Evolutionary conservation across 2,888 invertebrate genomes (phyloP), one percentile per base, ranked within the genome.

Genomic region (Troides helena): DNA sequence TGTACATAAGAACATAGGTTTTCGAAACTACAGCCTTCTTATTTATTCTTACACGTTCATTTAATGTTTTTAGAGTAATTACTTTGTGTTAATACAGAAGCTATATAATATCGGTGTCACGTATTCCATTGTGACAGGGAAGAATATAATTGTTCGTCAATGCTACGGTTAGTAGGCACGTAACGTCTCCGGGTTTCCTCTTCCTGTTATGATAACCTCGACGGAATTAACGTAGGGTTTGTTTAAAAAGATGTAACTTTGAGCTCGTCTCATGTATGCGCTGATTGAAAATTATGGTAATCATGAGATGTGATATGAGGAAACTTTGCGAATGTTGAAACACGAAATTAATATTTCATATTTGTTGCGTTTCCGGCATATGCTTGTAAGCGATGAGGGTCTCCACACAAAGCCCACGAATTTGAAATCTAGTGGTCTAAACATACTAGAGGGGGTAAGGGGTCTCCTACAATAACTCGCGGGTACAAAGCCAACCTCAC

Each of bases 71-170:
- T 43, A 62, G 57, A 43, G 58, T 39, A 68, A 59, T 53, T 10
- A 53, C 39, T 39, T n/a, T 36, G 59, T n/a, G 39, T 39, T 18
- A 39, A 56, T 23, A 56, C 53, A 36, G 30, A 50, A 39, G 59
- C 56, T 18, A 53, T 64, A 63, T 46, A 50, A 23, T 23, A 7
- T 25, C 59, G 46, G 21, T 8, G 60, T 68, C 64, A 68, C 68
- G 64, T 68, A 68, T 23, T 64, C 60, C 39, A 64, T 64, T 64
- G 65, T 65, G 57, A 65, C 25, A 17, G 61, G 60, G 65, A 62
- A 58, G 57, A 69, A 69, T 69, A 69, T 53, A 62, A 62, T 62
- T 65, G 65, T 21, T 62, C 59, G 68, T 64, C 64, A 68, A 68
- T 64, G 64, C 68, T 68, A 60, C 36, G 59, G 25, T 21, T 18